Evolutionary conservation across 2,113 vertebrate species (phyloP).

Genomic region (Cyprinus carpio): DNA sequence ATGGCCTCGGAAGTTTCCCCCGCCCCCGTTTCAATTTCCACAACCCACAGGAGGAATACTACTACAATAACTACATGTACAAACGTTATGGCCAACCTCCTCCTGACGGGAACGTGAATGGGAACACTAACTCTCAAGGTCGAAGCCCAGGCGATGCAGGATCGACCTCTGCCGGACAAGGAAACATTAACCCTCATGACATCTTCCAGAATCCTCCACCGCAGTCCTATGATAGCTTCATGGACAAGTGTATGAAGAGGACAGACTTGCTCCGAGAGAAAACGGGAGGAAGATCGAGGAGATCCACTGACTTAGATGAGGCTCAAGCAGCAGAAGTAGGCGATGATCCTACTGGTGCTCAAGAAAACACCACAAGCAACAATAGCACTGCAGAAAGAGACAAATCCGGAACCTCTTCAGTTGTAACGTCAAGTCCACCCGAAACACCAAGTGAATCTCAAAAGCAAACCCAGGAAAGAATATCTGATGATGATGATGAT

Average conservation of each 20-base stretch:
- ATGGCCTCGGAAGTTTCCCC: conserved; percentile 73
- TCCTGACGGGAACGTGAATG: conserved; percentile 39
- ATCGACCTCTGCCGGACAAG: conserved; percentile 55
- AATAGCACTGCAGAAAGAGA: conserved; percentile 5
- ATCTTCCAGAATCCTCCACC: conserved; percentile 55
- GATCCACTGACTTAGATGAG: conserved; percentile 31
- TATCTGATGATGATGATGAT: neutral
- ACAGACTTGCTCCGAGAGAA: conserved; percentile 60
- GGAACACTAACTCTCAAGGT: conserved; percentile 36
- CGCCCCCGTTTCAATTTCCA: conserved; percentile 70
- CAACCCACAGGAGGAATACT: conserved; percentile 70
- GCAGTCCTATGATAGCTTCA: conserved; percentile 67
- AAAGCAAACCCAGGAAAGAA: conserved; percentile 1
- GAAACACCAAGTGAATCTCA: conserved; percentile 5
- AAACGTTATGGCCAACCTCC: conserved; percentile 64
- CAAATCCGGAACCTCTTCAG: neutral
- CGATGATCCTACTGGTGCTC: neutral
- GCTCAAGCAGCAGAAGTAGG: neutral
- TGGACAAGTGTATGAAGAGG: conserved; percentile 71
- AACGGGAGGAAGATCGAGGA: conserved; percentile 31
- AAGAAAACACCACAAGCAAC: neutral
- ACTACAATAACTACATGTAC: conserved; percentile 79
- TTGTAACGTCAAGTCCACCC: neutral
- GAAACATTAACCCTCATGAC: conserved; percentile 69
- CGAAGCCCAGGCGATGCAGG: conserved; percentile 7